Conservation (phyloP, 2,888 invertebrate genomes). For the Aspidapion aeneum region DNA sequence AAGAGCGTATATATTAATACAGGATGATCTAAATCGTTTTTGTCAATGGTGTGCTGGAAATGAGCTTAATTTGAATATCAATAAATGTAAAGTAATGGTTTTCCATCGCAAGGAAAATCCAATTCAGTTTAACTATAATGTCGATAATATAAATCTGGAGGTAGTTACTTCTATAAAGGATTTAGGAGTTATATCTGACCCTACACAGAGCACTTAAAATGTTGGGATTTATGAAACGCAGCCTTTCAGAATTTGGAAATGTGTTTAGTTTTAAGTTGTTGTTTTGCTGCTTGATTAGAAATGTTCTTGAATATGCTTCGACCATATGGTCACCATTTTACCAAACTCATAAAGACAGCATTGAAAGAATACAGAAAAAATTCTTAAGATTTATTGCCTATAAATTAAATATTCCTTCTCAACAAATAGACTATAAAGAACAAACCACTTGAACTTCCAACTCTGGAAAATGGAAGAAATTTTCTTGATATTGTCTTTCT, state of each 20-base stretch:
- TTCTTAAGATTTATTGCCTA: not conserved
- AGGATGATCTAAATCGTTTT: not conserved
- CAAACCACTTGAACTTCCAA: not conserved
- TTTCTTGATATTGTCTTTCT: not conserved
- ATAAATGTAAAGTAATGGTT: not conserved
- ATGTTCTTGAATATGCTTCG: not conserved
- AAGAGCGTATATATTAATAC: not conserved
- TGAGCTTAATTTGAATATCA: not conserved
- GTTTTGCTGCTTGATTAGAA: not conserved
- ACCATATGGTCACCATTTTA: not conserved
- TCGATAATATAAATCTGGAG: not conserved
- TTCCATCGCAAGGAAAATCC: not conserved
- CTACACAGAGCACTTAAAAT: too few relatives aligned
- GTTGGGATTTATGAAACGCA: not conserved
- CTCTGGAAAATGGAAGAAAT: not conserved
- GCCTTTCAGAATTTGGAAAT: not conserved
- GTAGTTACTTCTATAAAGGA: not conserved
- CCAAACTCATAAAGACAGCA: not conserved
- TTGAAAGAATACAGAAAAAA: not conserved
- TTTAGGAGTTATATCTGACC: not conserved
- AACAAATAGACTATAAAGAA: not conserved
- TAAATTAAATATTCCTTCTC: not conserved
- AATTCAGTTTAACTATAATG: not conserved
- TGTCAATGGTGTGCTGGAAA: not conserved
- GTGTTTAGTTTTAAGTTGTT: not conserved